Base-by-base conservation (phyloP, 2,113 vertebrate genomes). In the Bostrychus sinensis region DNA sequence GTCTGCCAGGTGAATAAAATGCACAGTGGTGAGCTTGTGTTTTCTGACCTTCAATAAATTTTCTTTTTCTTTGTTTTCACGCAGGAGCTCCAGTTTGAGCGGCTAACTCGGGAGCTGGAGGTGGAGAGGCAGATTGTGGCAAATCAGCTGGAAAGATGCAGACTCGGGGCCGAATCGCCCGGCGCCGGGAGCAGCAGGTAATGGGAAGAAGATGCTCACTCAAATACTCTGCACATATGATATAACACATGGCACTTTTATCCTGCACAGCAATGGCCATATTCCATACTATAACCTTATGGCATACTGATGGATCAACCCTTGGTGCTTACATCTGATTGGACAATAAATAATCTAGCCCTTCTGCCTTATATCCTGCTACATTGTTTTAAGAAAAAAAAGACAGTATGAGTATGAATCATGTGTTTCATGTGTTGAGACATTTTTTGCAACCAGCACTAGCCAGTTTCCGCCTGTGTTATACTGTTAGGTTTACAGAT, bases 121-220 rank as follows among this genome's bases (percentile, higher is more conserved):
- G 96, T 96, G 91, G 97, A 99, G 93, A 95, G 97, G 91, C 97
- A 98, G 93, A 99, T 99, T 93, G 96, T 99, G 93, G 97, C 97
- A 93, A 98, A 94, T 96, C 97, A 99, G 92, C 95, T 99, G 92
- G 97, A 98, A 92, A 94, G 95, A 98, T 99, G 96, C 94, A 94
- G 96, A 92, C 94, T 99, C 63, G 96, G 94, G 93, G 93, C 95
- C 77, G 97, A 98, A 87, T 99, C 97, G 64, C 96, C 97, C 74
- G 98, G 94, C 87, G 88, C 93, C 88, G 94, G 92, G 91, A 99
- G 97, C 92, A 96, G 94, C 94, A 98, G 97, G 97, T 99, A 97
- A 85, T 89, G 68, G 84, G 86, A 88, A 66, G 46, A 66, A 22
- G 43, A 48, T 10, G 22, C 43, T 10, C 34, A 57, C 50, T 58